phyloP scores from a whole-genome alignment of 2,888 invertebrate genomes.

The Lamellibrachia columna region DNA sequence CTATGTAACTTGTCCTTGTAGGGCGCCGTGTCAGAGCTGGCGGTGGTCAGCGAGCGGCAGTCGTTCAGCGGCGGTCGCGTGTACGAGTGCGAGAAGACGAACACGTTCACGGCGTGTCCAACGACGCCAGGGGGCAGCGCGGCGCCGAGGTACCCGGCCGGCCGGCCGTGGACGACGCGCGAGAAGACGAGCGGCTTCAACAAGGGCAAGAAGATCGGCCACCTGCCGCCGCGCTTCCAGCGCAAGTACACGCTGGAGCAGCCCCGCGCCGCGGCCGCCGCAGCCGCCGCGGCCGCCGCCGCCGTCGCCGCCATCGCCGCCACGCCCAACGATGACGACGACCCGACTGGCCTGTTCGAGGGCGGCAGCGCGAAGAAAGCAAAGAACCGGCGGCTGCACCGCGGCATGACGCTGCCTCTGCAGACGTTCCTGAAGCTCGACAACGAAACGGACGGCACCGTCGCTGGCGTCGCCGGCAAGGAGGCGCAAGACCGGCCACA shows the following conservation, averaged over 20 bases:
- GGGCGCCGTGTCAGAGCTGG: not conserved
- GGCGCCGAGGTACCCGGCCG: not conserved
- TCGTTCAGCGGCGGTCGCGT: not conserved
- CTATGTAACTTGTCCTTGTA: not conserved
- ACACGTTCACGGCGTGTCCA: not conserved
- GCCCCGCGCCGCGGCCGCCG: not conserved
- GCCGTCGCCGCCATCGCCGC: not conserved
- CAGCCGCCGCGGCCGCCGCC: not conserved
- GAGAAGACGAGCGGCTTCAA: constrained; percentile 6
- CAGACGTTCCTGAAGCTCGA: constrained; percentile 10
- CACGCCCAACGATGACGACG: not conserved
- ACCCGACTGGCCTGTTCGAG: constrained; percentile 5
- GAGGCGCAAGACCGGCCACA: not conserved
- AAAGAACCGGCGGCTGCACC: not conserved
- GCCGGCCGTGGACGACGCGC: not conserved
- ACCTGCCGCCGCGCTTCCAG: not conserved
- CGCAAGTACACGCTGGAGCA: not conserved
- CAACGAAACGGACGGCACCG: not conserved
- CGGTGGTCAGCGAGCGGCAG: constrained; percentile 12
- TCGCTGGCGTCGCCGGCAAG: not conserved
- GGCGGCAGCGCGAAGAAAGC: constrained; percentile 9
- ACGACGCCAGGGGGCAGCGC: not conserved
- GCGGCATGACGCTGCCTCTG: not conserved
- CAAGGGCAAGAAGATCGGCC: constrained; percentile 3
- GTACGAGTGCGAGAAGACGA: not conserved